These are phyloP conservation scores for Aratinga solstitialis DNA, from an alignment of 2,797 vertebrate species.

Conservation along the genomic window DNA sequence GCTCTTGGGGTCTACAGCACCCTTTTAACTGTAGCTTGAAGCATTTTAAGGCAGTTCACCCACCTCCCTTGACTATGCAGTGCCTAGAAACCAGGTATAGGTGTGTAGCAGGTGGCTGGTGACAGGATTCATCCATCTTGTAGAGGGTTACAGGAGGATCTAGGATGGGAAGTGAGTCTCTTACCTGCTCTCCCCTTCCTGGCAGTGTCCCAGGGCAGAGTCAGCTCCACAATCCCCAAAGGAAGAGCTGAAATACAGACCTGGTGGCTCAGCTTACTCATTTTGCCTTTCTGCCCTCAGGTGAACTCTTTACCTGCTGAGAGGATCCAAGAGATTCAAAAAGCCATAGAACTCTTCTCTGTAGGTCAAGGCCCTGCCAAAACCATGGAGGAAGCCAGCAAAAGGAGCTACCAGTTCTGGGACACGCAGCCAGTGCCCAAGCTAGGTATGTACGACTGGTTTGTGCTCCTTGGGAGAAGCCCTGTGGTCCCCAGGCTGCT, in stretches of 20 bases:
- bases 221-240: not conserved
- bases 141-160: not conserved
- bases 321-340: conserved; percentile 97
- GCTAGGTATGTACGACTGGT: conserved; percentile 79
- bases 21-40: not conserved
- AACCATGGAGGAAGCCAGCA: conserved; percentile 97
- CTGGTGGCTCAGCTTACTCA: not conserved
- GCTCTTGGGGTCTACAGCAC: not conserved
- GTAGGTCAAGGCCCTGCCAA: conserved; percentile 96
- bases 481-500: not conserved
- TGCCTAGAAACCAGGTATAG: not conserved
- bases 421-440: conserved; percentile 98
- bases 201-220: not conserved
- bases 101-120: not conserved
- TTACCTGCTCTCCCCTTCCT: not conserved
- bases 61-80: not conserved
- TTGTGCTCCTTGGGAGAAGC: not conserved
- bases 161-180: not conserved
- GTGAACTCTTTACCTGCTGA: conserved; percentile 89
- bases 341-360: conserved; percentile 97
- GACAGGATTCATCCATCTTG: not conserved
- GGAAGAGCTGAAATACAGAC: not conserved
- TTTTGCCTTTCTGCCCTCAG: conserved; percentile 70
- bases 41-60: not conserved
- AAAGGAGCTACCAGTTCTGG: conserved; percentile 99